A percentile compares a stretch with the other conserved stretches of the same genome.
phyloP scores from a whole-genome alignment of 2,797 vertebrate genomes.

The Hippocampus kuda region DNA sequence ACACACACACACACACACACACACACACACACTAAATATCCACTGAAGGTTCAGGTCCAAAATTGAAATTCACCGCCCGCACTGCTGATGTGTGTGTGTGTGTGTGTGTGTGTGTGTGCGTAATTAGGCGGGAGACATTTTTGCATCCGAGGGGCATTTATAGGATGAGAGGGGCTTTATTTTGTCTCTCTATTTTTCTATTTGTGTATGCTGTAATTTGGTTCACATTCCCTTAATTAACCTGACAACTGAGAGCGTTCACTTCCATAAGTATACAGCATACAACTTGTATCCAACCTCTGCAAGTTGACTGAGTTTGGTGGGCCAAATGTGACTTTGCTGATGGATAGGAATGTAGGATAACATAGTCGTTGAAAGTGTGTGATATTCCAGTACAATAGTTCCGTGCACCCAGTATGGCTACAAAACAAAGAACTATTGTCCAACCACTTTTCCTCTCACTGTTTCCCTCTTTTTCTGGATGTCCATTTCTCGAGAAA shows the following conservation, averaged over 20 bases:
- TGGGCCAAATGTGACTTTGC: no score
- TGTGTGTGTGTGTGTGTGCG: no score
- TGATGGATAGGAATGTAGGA: conserved; percentile 8
- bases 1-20: no score
- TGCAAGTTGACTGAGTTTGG: conserved; percentile 14
- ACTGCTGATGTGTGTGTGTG: no score
- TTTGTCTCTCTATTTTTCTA: background rate
- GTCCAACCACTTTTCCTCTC: conserved; percentile 42
- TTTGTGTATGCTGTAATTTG: background rate
- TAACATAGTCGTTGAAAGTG: conserved; percentile 13
- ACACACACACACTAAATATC: no score
- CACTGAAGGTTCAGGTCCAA: no score
- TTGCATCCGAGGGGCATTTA: conserved; percentile 7
- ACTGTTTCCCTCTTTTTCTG: conserved; percentile 19
- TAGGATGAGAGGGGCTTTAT: background rate
- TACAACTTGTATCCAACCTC: conserved; percentile 29
- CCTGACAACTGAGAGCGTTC: conserved; percentile 20
- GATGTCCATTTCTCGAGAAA: conserved; percentile 43
- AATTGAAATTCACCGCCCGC: no score
- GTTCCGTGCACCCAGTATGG: conserved; percentile 14
- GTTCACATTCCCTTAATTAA: background rate
- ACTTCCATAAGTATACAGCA: conserved; percentile 27
- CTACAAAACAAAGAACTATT: conserved; percentile 21
- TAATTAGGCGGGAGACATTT: no score
- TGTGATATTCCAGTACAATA: conserved; percentile 11